Conservation (phyloP, 2,797 vertebrate species). For the Semaprochilodus insignis region DNA sequence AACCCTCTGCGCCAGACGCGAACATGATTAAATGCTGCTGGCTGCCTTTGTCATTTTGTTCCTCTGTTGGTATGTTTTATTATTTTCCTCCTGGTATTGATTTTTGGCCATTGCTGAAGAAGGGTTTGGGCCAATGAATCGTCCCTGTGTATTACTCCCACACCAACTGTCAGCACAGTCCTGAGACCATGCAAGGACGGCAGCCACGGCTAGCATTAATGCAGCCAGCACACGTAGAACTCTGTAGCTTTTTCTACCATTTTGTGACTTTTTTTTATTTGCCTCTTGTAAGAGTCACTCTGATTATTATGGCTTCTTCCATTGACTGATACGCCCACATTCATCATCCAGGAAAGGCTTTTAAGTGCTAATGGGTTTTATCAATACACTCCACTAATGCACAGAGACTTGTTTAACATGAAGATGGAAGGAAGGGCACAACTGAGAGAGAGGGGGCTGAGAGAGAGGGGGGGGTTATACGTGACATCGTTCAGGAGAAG, state of each 20-base stretch:
- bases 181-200: constrained; percentile 5
- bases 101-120: constrained; percentile 66
- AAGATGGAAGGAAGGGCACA: not conserved
- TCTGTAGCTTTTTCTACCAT: not conserved
- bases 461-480: not conserved
- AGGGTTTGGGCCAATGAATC: constrained; percentile 50
- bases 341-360: constrained; percentile 44
- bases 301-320: constrained; percentile 40
- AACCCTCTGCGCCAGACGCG: constrained; percentile 52
- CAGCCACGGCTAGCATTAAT: not conserved
- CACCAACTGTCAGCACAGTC: constrained; percentile 10
- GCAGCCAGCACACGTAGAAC: not conserved
- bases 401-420: constrained; percentile 10
- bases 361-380: constrained; percentile 58
- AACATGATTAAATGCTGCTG: constrained; percentile 60
- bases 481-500: not conserved
- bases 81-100: constrained; percentile 67
- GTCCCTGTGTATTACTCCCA: constrained; percentile 24
- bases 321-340: constrained; percentile 38
- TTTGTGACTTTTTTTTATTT: constrained; percentile 18
- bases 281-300: constrained; percentile 18
- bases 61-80: constrained; percentile 52
- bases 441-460: not conserved
- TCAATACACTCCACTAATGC: constrained; percentile 38
- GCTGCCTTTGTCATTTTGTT: constrained; percentile 58